Percentiles rank a stretch among this genome's conserved stretches.
These are phyloP conservation scores for Globia sparganii DNA, from an alignment of 2,888 invertebrate species.

Conservation along the genomic window DNA sequence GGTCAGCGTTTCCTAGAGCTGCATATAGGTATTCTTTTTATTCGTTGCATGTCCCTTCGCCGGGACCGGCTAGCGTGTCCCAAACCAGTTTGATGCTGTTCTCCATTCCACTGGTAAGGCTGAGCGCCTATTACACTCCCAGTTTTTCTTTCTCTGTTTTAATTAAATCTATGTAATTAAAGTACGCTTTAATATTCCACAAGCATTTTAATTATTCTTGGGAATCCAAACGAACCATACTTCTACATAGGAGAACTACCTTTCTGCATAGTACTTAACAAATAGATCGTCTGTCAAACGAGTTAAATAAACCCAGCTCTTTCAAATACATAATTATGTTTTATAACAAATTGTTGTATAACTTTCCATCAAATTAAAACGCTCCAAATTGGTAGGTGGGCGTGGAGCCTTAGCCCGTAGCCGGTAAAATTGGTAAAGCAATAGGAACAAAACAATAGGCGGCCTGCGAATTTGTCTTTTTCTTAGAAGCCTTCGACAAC, in stretches of 20 bases:
- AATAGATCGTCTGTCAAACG: slow-evolving; percentile 11
- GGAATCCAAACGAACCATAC: slow-evolving; percentile 46
- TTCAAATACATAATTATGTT: not conserved
- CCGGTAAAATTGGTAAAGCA: slow-evolving; percentile 80
- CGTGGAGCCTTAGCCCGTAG: slow-evolving; percentile 74
- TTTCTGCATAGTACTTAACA: slow-evolving; percentile 27
- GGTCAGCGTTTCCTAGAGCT: slow-evolving; percentile 90
- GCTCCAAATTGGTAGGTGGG: slow-evolving; percentile 64
- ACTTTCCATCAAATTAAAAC: slow-evolving; percentile 28
- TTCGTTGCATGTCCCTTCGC: slow-evolving; percentile 88
- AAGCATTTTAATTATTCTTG: slow-evolving; percentile 64
- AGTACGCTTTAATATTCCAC: slow-evolving; percentile 67
- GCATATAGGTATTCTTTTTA: slow-evolving; percentile 89
- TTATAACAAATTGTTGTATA: slow-evolving; percentile 18
- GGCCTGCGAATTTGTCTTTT: slow-evolving; percentile 85
- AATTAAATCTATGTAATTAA: slow-evolving; percentile 75
- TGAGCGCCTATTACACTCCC: slow-evolving; percentile 81
- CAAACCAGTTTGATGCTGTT: slow-evolving; percentile 87
- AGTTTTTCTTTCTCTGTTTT: slow-evolving; percentile 79
- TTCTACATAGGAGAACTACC: not conserved
- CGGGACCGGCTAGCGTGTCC: slow-evolving; percentile 87
- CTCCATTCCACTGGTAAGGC: slow-evolving; percentile 84
- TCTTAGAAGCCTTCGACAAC: slow-evolving; percentile 88
- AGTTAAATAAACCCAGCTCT: slow-evolving; percentile 4
- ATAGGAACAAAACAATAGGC: slow-evolving; percentile 84